Evolutionary conservation across 2,888 invertebrate genomes (phyloP).

Genomic region (Sarcophaga variegata): DNA sequence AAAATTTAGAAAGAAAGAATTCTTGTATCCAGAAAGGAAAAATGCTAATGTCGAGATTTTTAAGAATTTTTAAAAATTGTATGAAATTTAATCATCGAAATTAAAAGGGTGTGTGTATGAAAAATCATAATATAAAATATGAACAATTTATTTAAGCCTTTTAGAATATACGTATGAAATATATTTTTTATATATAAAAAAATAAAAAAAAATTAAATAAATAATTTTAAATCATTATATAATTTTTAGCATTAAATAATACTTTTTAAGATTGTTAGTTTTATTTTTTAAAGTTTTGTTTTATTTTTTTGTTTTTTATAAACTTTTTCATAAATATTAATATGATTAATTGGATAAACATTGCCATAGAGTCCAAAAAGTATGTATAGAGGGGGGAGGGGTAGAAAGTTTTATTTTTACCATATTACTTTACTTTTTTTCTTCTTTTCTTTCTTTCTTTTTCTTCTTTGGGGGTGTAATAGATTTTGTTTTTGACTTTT

Average conservation of each 20-base stretch:
- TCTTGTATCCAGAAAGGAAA: no score
- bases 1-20: no score
- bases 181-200: no score
- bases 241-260: background rate
- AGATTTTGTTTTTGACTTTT: slow-evolving; percentile 27
- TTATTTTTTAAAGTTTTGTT: slow-evolving; percentile 33
- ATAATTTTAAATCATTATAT: no score
- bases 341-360: slow-evolving; percentile 73
- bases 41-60: no score
- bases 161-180: no score
- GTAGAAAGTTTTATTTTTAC: slow-evolving; percentile 24
- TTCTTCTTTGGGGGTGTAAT: slow-evolving; percentile 5
- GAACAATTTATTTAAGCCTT: no score
- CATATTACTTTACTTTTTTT: slow-evolving; percentile 32
- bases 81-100: no score
- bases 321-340: background rate
- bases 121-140: no score
- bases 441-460: background rate
- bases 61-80: no score
- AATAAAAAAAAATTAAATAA: no score
- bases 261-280: slow-evolving; percentile 1
- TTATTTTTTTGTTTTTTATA: slow-evolving; percentile 21
- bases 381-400: slow-evolving; percentile 43
- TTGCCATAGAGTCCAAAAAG: slow-evolving; percentile 73
- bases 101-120: no score